Evolutionary conservation across 2,797 vertebrate species (phyloP).

Genomic region (Vipera latastei): DNA sequence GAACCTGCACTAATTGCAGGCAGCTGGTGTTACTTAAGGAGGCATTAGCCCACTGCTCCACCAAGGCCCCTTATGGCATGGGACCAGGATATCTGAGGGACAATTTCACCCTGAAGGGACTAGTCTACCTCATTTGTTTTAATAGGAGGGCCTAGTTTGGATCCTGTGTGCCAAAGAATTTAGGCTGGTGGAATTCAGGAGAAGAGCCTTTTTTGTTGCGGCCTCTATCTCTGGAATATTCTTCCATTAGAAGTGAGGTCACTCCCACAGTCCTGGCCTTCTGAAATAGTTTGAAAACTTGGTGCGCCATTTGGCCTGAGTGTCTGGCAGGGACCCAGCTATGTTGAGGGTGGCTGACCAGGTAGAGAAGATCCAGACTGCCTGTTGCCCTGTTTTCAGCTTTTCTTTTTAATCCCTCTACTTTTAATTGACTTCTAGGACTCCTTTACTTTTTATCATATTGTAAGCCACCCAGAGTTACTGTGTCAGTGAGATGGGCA

Average conservation of each 20-base stretch:
- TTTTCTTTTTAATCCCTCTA: not conserved
- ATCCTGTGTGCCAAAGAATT: no score
- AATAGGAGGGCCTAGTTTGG: no score
- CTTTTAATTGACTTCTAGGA: not conserved
- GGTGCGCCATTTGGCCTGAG: not conserved
- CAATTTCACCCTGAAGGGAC: no score
- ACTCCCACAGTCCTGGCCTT: not conserved
- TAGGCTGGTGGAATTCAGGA: no score
- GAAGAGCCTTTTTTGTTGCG: not conserved
- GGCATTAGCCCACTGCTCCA: no score
- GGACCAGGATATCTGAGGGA: not conserved
- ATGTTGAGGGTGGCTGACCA: not conserved
- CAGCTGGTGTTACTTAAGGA: no score
- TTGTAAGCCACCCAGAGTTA: not conserved
- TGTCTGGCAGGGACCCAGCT: not conserved
- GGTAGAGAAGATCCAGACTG: not conserved
- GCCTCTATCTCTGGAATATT: not conserved
- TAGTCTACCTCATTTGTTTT: no score
- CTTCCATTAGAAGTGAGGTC: not conserved
- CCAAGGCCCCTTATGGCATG: not conserved
- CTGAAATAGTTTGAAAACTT: not conserved
- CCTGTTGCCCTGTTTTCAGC: not conserved
- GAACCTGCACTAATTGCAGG: no score
- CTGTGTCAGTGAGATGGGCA: not conserved
- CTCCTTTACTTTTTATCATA: not conserved